Percentiles rank a stretch among this genome's conserved stretches.
Evolutionary conservation across 1,140 invertebrate species (phyloP).

Genomic region (Musca domestica): DNA sequence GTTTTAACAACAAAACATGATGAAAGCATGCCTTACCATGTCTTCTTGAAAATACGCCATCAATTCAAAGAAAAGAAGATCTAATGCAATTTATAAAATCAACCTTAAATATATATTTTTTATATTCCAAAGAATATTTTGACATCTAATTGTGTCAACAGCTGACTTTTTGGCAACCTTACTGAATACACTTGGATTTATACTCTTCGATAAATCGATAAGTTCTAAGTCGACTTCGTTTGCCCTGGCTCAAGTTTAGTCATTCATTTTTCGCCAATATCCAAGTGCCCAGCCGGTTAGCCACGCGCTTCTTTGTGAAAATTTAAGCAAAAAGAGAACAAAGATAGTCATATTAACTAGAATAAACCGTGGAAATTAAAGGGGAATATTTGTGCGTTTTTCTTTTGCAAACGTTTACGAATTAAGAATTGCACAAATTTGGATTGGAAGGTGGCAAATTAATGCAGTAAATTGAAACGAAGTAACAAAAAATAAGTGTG

Average conservation of each 20-base stretch:
- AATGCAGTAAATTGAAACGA: not conserved
- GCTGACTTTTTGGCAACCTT: too few relatives aligned
- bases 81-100: too few relatives aligned
- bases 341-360: not conserved
- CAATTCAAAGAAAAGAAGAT: too few relatives aligned
- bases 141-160: too few relatives aligned
- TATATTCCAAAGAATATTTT: too few relatives aligned
- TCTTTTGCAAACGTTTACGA: not conserved
- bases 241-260: not conserved
- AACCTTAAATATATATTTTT: too few relatives aligned
- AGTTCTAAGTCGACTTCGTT: too few relatives aligned
- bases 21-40: too few relatives aligned
- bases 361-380: conserved; percentile 1
- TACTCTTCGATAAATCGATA: too few relatives aligned
- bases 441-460: not conserved
- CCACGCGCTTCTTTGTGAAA: conserved; percentile 2
- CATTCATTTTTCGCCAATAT: conserved; percentile 17
- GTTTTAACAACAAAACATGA: too few relatives aligned
- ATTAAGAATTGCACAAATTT: conserved; percentile 10
- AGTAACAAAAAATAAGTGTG: conserved; percentile 1
- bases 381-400: not conserved
- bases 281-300: conserved; percentile 6
- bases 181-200: too few relatives aligned
- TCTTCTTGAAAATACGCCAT: too few relatives aligned
- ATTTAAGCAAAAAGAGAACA: not conserved